Base-by-base conservation (phyloP, 2,797 vertebrate genomes). In the Sebastes wilsoni region DNA sequence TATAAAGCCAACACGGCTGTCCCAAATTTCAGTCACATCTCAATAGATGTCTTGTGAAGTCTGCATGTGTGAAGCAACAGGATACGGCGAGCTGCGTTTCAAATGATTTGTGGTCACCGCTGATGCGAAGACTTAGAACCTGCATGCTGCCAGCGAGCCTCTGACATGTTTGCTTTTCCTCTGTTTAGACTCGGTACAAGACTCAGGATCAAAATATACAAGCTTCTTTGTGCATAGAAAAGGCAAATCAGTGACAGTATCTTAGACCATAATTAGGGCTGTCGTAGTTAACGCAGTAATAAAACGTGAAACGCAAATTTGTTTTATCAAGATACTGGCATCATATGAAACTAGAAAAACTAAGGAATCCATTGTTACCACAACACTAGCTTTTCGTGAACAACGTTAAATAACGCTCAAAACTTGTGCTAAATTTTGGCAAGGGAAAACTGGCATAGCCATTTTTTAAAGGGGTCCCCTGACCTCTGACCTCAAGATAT, bases 61-160 rank as follows among this genome's bases (percentile, higher is more conserved):
- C 16, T 69, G 59, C 30, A 28, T n/a, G n/a, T 54, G 67, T 10
- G 28, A 68, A 4, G 64, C 52, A 56, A 46, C 20, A 23, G n/a
- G 25, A 52, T 16, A 3, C 30, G 38, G 22, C 4, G 22, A 59
- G 27, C 66, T 71, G 68, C 14, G 49, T 61, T 79, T 71, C 20
- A 27, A 30, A 3, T 69, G 25, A 72, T 71, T 59, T 71, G 69
- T 38, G 69, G 56, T 54, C 28, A 65, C 8, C 18, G 46, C 56
- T 70, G 75, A 23, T 69, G 32, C 74, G 61, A 78, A 66, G 36
- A 77, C 73, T 68, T 52, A 76, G 49, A 55, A 46, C 55, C 34
- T 71, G 75, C 64, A 12, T 32, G 28, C 66, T 55, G 59, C 32
- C 70, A n/a, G 18, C 13, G 23, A 16, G 25, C 25, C 16, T 27